These are phyloP conservation scores for Lota lota DNA, from an alignment of 2,113 vertebrate genomes.

Conservation along the genomic window DNA sequence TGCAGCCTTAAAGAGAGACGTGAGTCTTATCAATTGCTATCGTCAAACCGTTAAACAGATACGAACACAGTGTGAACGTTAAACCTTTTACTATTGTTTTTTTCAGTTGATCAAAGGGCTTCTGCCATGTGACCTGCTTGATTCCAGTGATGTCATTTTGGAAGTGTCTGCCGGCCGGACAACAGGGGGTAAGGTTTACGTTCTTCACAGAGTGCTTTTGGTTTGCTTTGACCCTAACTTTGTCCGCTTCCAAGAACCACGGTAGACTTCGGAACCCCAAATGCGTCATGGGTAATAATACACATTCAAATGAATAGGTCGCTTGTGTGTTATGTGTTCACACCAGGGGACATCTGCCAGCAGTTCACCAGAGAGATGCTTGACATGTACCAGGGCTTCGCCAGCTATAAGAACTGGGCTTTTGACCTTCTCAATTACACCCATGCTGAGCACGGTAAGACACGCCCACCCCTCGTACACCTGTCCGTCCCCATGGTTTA, in stretches of 20 bases:
- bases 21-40: constrained; percentile 35
- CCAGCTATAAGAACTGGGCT: constrained; percentile 82
- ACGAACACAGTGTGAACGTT: not conserved
- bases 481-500: not conserved
- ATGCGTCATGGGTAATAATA: too few relatives aligned
- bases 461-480: not conserved
- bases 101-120: constrained; percentile 81
- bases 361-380: constrained; percentile 93
- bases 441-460: constrained; percentile 82
- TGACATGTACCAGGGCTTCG: constrained; percentile 90
- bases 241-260: too few relatives aligned
- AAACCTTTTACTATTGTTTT: not conserved
- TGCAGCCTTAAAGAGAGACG: constrained; percentile 70
- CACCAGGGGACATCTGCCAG: constrained; percentile 92
- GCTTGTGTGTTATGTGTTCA: not conserved
- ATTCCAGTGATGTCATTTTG: constrained; percentile 78
- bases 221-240: too few relatives aligned
- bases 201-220: too few relatives aligned
- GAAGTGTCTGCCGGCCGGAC: constrained; percentile 92
- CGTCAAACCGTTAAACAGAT: too few relatives aligned
- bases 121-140: constrained; percentile 80
- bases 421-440: constrained; percentile 86
- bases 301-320: too few relatives aligned
- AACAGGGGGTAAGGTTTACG: constrained; percentile 83
- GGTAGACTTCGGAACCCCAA: too few relatives aligned